phyloP scores from a whole-genome alignment of 2,888 invertebrate genomes.

The Andrena bucephala region DNA sequence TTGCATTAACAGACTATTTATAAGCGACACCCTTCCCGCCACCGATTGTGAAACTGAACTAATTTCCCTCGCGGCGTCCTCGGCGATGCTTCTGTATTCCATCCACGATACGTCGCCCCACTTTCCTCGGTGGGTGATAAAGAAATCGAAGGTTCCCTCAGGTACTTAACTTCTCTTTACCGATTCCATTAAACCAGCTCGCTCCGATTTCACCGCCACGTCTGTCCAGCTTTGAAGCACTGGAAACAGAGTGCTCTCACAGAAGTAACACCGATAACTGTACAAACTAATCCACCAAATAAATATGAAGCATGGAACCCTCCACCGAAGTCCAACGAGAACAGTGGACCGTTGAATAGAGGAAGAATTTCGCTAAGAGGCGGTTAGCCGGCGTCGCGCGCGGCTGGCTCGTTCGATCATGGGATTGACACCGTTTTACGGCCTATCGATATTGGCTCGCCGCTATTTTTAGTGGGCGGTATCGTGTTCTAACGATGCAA shows the following conservation, averaged over 20 bases:
- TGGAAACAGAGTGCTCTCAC: too few relatives aligned
- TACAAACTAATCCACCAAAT: too few relatives aligned
- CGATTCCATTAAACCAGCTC: too few relatives aligned
- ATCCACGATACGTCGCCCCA: slow-evolving; percentile 21
- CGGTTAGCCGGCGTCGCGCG: slow-evolving; percentile 36
- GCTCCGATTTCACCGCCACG: too few relatives aligned
- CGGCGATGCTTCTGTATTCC: slow-evolving; percentile 38
- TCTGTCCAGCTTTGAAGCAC: too few relatives aligned
- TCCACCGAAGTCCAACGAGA: too few relatives aligned
- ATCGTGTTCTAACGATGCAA: slow-evolving; percentile 76
- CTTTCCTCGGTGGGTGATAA: slow-evolving; percentile 37
- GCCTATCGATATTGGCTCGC: slow-evolving; percentile 72
- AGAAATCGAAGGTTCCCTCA: slow-evolving; percentile 18
- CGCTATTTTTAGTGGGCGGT: slow-evolving; percentile 73
- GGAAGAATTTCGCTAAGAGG: slow-evolving; percentile 13
- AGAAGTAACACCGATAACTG: not conserved
- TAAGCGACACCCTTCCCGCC: slow-evolving; percentile 51
- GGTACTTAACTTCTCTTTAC: not conserved
- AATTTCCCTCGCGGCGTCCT: slow-evolving; percentile 37
- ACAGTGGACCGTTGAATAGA: not conserved
- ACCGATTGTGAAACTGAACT: slow-evolving; percentile 48
- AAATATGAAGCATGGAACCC: too few relatives aligned
- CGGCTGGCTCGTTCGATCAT: slow-evolving; percentile 35
- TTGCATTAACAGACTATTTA: slow-evolving; percentile 55
- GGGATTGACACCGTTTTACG: slow-evolving; percentile 63